These are phyloP conservation scores for Chironomus riparius DNA, from an alignment of 2,888 invertebrate species.

Conservation along the genomic window DNA sequence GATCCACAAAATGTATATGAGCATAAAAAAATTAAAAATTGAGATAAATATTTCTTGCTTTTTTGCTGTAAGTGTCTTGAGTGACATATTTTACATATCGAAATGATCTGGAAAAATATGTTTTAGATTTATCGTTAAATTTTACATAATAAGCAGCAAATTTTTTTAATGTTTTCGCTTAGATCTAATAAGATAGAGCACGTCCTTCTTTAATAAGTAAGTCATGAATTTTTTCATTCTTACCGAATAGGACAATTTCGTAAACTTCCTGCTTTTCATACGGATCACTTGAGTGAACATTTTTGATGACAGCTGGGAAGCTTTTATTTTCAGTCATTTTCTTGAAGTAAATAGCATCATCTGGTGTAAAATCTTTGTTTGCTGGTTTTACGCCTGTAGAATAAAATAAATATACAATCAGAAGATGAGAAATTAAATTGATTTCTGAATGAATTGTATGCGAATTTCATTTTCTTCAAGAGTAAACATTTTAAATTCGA, in stretches of 20 bases:
- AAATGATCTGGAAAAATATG: too few species aligned
- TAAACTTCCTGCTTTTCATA: slow-evolving; percentile 53
- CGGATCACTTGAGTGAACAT: slow-evolving; percentile 50
- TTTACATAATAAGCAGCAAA: background rate
- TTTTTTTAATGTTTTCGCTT: background rate
- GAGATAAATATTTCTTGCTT: too few species aligned
- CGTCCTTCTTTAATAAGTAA: slow-evolving; percentile 54
- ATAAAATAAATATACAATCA: too few species aligned
- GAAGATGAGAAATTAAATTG: too few species aligned
- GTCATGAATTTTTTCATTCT: slow-evolving; percentile 58
- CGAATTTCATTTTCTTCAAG: too few species aligned
- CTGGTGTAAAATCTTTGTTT: slow-evolving; percentile 59
- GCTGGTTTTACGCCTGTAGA: slow-evolving; percentile 46
- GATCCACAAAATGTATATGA: too few species aligned
- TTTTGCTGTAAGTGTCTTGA: too few species aligned
- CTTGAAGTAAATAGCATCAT: slow-evolving; percentile 65
- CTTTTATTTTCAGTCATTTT: slow-evolving; percentile 58
- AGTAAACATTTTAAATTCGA: too few species aligned
- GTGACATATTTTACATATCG: too few species aligned
- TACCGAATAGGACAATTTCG: slow-evolving; percentile 54
- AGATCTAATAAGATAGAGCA: slow-evolving; percentile 37
- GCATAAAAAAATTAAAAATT: too few species aligned
- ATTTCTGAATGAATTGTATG: too few species aligned
- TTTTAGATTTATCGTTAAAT: background rate
- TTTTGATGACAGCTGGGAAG: slow-evolving; percentile 59